Base-by-base conservation (phyloP, 92 coral and sea anemone genomes). In the Porites evermanni region DNA sequence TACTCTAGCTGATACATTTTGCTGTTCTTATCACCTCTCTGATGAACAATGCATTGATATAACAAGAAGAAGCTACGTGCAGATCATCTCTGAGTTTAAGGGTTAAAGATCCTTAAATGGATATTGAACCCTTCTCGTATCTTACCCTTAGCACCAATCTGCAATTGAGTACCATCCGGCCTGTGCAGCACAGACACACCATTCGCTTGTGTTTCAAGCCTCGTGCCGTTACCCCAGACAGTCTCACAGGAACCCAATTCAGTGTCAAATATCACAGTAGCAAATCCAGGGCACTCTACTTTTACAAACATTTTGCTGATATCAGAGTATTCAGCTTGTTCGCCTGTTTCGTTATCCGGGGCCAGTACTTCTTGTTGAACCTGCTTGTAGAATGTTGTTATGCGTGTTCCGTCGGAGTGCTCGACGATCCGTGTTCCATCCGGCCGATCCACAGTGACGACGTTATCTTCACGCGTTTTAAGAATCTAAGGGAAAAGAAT, bases 371-470 rank as follows among this genome's bases (percentile, higher is more conserved):
- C 92, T 63, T 64, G 73, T 70, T 82, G 89, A 63, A 86, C 81
- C 24, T 90, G 87, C 78, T 95, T 78, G 88, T 95, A 92, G 84
- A 90, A 95, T 29, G 98, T 90, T 19, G 99, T 97, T 19, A 97
- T 87, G 47, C 99, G 95, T 38, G 99, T 93, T 21, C 99, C 98
- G 79, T 97, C 99, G 60, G 96, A 94, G 93, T 97, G 99, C 72
- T 97, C 99, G 8, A 95, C 99, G 73, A 93, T 88, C 32, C 91
- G 83, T 23, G 98, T 89, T 4, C 96, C 95, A 10, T 97, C 91
- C 8, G 95, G 97, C 20, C 93, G 91, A 54, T 91, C 94, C 29
- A 97, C 93, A 11, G 89, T 92, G 18, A 97, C 89, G 3, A 97
- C 99, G 81, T 97, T 97, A 83, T 97, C 99, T 67, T 95, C 99